phyloP scores from a whole-genome alignment of 2,797 vertebrate genomes.

The Scolopax rusticola region DNA sequence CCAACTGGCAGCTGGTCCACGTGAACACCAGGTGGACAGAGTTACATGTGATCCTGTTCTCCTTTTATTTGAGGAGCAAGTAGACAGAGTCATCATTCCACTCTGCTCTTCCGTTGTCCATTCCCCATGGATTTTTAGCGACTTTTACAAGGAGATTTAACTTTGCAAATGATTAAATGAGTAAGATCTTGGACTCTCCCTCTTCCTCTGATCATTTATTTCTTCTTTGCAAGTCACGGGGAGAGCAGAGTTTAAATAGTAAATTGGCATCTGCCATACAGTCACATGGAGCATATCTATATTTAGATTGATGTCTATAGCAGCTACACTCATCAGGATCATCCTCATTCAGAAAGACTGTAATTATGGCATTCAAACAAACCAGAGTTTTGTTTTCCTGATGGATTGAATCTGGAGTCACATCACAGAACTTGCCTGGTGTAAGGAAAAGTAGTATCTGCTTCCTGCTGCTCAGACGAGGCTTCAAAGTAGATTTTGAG shows the following conservation, averaged over 20 bases:
- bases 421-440: neutral
- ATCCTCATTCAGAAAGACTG: neutral
- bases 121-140: neutral
- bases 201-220: neutral
- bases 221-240: neutral
- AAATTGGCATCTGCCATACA: slow-evolving; percentile 1
- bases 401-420: neutral
- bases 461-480: neutral
- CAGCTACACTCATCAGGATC: neutral
- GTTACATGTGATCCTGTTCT: neutral
- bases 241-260: slow-evolving; percentile 20
- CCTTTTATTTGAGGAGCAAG: neutral
- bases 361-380: neutral
- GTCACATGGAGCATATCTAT: neutral
- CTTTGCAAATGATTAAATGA: neutral
- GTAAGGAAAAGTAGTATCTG: neutral
- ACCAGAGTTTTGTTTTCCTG: neutral
- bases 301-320: slow-evolving; percentile 16
- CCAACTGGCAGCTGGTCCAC: neutral
- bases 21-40: neutral
- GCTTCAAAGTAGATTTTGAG: neutral
- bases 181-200: neutral
- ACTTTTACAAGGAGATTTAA: neutral
- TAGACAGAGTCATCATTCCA: neutral
- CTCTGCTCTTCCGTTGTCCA: neutral